Conservation (phyloP, 1,140 invertebrate genomes). For the Latrodectus geometricus region DNA sequence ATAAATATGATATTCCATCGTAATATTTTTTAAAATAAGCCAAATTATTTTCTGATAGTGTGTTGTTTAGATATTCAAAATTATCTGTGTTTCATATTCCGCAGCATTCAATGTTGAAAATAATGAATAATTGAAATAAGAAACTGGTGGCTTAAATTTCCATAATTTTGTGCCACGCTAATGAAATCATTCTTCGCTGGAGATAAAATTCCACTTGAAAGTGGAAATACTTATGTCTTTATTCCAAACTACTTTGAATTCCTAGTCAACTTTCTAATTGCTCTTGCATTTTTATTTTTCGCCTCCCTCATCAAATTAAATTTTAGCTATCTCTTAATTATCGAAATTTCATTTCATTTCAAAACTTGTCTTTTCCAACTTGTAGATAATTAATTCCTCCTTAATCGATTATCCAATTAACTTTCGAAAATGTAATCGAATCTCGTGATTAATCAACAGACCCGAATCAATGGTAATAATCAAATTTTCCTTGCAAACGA, state of each 20-base stretch:
- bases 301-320: conserved; percentile 15
- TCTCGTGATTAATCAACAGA: conserved; percentile 34
- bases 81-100: too few species aligned
- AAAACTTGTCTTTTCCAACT: conserved; percentile 9
- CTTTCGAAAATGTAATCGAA: conserved; percentile 25
- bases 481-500: conserved; percentile 38
- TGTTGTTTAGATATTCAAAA: too few species aligned
- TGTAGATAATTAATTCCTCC: conserved; percentile 5
- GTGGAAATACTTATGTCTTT: neutral
- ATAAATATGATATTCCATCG: too few species aligned
- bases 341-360: conserved; percentile 40
- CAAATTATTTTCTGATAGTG: too few species aligned
- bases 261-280: neutral
- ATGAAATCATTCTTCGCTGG: neutral
- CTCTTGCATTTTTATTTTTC: neutral
- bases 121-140: too few species aligned
- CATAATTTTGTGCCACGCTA: neutral
- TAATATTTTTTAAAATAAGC: too few species aligned
- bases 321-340: conserved; percentile 21
- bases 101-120: too few species aligned
- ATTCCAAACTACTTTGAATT: neutral
- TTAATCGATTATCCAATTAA: conserved; percentile 47
- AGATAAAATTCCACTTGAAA: neutral
- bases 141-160: too few species aligned
- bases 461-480: conserved; percentile 40